phyloP scores from a whole-genome alignment of 2,113 vertebrate genomes.

The Rhinoptilus africanus region DNA sequence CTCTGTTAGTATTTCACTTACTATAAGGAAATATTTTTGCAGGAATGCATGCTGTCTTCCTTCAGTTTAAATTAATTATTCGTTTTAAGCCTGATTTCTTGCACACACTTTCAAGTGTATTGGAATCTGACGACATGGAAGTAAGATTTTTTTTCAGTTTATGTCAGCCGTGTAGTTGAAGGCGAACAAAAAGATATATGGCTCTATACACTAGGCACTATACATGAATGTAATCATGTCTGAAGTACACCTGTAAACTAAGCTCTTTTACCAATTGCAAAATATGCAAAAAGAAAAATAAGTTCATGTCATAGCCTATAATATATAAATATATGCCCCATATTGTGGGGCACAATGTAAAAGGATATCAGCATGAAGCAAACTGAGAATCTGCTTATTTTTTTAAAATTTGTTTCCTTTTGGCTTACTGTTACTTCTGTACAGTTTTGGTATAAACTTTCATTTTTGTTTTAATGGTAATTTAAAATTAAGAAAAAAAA shows the following conservation, averaged over 20 bases:
- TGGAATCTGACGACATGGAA: constrained; percentile 23
- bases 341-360: not conserved
- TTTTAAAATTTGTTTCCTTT: not conserved
- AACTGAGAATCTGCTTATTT: not conserved
- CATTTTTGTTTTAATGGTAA: not conserved
- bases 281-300: not conserved
- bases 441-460: not conserved
- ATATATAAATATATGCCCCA: not conserved
- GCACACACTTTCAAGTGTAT: not conserved
- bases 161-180: not conserved
- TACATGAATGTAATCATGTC: not conserved
- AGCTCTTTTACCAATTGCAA: not conserved
- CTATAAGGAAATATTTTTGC: not conserved
- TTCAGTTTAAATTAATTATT: constrained; percentile 10
- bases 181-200: constrained; percentile 25
- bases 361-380: not conserved
- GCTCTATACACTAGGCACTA: not conserved
- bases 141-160: constrained; percentile 2
- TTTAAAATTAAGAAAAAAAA: not conserved
- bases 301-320: not conserved
- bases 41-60: not conserved
- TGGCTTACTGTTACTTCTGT: not conserved
- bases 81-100: constrained; percentile 43
- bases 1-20: not conserved
- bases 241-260: constrained; percentile 5